Evolutionary conservation across 2,113 vertebrate species (phyloP).

Genomic region (Grus americana): DNA sequence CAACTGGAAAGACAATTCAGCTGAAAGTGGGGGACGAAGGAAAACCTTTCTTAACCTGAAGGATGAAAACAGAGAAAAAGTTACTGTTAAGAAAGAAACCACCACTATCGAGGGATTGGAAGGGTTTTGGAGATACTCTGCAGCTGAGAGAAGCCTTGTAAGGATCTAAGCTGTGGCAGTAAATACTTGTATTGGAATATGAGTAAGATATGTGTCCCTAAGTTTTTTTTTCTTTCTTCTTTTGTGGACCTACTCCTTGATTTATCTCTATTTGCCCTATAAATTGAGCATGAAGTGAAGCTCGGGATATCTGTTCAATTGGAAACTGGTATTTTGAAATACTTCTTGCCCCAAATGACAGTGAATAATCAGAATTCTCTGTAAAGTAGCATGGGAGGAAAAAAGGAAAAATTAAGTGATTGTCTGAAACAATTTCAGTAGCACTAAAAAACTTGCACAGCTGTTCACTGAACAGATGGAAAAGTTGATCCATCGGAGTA

Average conservation of each 20-base stretch:
- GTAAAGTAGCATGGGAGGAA: neutral
- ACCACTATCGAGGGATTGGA: rapidly evolving
- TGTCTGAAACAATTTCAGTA: neutral
- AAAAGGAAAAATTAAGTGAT: neutral
- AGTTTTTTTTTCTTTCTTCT: neutral
- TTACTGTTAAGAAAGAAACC: neutral
- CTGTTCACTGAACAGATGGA: neutral
- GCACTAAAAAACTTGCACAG: neutral
- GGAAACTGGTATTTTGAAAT: neutral
- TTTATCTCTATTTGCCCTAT: neutral
- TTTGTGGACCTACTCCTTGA: neutral
- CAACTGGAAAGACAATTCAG: neutral
- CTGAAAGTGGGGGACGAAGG: neutral
- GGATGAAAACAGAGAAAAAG: neutral
- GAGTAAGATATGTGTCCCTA: neutral
- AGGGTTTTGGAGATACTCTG: neutral
- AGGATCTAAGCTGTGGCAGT: neutral
- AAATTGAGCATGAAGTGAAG: neutral
- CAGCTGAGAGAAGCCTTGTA: neutral
- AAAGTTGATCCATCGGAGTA: neutral
- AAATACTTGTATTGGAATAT: neutral
- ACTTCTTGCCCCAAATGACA: neutral
- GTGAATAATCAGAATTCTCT: neutral
- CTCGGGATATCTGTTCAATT: neutral
- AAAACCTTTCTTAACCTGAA: neutral